Conservation (phyloP, 2,797 vertebrate genomes). For the Streptopelia turtur region DNA sequence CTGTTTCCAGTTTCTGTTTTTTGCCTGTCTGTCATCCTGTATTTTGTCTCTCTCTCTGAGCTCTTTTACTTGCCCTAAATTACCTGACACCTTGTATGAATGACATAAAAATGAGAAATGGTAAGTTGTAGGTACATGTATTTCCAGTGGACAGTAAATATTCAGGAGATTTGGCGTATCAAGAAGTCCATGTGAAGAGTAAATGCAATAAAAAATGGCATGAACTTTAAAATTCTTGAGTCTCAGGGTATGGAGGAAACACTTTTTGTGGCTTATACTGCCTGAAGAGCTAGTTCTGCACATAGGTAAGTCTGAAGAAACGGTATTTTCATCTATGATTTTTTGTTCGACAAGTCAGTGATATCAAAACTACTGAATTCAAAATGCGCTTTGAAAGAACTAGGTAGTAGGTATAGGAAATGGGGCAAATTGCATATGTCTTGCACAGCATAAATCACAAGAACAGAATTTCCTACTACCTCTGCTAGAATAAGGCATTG, state of each 20-base stretch:
- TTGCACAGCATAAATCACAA: neutral
- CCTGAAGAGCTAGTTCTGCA: neutral
- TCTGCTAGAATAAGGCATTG: neutral
- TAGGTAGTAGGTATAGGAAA: neutral
- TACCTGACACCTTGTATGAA: neutral
- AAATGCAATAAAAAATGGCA: neutral
- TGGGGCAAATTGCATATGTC: neutral
- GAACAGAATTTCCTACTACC: neutral
- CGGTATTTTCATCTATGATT: neutral
- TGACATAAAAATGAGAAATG: neutral
- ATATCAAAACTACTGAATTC: neutral
- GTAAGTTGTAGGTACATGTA: neutral
- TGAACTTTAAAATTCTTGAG: neutral
- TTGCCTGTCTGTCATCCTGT: neutral
- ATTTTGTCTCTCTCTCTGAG: neutral
- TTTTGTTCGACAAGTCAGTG: neutral
- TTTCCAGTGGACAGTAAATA: neutral
- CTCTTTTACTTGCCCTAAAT: neutral
- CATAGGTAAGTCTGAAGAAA: neutral
- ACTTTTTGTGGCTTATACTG: neutral
- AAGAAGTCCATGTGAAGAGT: rapidly evolving
- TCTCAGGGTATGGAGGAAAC: neutral
- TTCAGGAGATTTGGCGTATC: neutral
- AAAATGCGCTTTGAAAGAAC: neutral
- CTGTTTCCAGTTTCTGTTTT: neutral